Conservation (phyloP, 2,888 invertebrate genomes). For the Drosophila eohydei region DNA sequence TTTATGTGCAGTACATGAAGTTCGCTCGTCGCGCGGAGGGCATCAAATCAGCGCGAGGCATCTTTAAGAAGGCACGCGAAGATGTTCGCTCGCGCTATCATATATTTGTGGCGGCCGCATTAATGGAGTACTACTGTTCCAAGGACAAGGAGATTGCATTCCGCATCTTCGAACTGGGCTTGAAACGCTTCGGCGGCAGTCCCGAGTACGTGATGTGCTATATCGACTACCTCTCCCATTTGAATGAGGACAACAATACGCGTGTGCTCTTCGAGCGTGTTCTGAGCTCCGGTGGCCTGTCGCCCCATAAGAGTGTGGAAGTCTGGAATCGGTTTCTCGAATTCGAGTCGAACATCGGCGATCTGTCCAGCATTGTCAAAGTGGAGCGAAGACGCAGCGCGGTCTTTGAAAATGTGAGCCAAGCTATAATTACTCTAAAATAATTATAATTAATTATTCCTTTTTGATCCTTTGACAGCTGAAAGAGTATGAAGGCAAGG, state of each 20-base stretch:
- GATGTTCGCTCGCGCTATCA: constrained; percentile 94
- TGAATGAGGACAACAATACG: constrained; percentile 99
- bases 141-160: constrained; percentile 99
- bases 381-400: constrained; percentile 97
- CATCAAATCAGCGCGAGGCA: constrained; percentile 96
- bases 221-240: constrained; percentile 98
- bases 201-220: constrained; percentile 98
- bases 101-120: constrained; percentile 97
- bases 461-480: constrained; percentile 86
- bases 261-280: constrained; percentile 99
- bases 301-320: constrained; percentile 96
- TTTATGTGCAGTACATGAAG: constrained; percentile 99
- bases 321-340: constrained; percentile 99
- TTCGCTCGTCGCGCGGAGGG: constrained; percentile 98
- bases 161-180: constrained; percentile 97
- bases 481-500: constrained; percentile 98
- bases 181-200: constrained; percentile 97
- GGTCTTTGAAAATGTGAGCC: constrained; percentile 93
- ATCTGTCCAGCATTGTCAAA: constrained; percentile 98
- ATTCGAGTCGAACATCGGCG: constrained; percentile 99
- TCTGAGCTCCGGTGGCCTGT: constrained; percentile 95
- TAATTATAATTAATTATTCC: not conserved
- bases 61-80: constrained; percentile 98
- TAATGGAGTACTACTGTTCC: constrained; percentile 99
- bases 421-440: not conserved